A percentile compares a stretch with the other conserved stretches of the same genome.
Evolutionary conservation across 2,113 vertebrate species (phyloP).

Genomic region (Dissostichus mawsoni): DNA sequence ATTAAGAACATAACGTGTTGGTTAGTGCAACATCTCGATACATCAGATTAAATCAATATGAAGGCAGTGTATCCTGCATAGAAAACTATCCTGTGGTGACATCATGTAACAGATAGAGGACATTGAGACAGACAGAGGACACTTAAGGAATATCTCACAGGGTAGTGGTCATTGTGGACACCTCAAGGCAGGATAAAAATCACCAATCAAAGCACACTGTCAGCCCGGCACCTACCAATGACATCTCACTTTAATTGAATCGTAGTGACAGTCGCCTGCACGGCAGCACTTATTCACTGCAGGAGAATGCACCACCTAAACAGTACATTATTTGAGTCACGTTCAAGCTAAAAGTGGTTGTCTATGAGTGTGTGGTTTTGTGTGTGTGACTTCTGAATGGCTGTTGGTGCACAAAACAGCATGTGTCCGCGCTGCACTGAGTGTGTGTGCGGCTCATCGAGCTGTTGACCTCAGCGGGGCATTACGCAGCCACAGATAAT

Average conservation of each 20-base stretch:
- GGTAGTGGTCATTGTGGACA: constrained; percentile 11
- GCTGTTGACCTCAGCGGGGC: constrained; percentile 74
- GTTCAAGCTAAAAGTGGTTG: constrained; percentile 32
- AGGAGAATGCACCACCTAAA: constrained; percentile 30
- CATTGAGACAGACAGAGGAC: constrained; percentile 37
- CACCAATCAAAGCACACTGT: constrained; percentile 38
- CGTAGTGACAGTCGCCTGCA: constrained; percentile 37
- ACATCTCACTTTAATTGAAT: constrained; percentile 51
- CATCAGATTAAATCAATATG: constrained; percentile 19
- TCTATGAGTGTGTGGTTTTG: not conserved
- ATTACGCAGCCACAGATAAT: constrained; percentile 75
- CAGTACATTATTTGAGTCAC: constrained; percentile 47
- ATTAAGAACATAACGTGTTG: constrained; percentile 24
- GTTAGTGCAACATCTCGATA: constrained; percentile 8
- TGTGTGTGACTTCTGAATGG: constrained; percentile 14
- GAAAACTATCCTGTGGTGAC: not conserved
- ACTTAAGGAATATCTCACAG: constrained; percentile 25
- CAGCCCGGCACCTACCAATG: constrained; percentile 29
- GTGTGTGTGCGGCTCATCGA: constrained; percentile 46
- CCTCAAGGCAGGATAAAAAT: constrained; percentile 39
- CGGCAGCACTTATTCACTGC: constrained; percentile 42
- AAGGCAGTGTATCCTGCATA: not conserved
- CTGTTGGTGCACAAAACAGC: constrained; percentile 18
- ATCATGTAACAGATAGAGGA: constrained; percentile 11
- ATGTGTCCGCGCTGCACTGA: constrained; percentile 18